A percentile compares a stretch with the other conserved stretches of the same genome.
phyloP scores from a whole-genome alignment of 2,797 vertebrate species.

The Phataginus tricuspis region DNA sequence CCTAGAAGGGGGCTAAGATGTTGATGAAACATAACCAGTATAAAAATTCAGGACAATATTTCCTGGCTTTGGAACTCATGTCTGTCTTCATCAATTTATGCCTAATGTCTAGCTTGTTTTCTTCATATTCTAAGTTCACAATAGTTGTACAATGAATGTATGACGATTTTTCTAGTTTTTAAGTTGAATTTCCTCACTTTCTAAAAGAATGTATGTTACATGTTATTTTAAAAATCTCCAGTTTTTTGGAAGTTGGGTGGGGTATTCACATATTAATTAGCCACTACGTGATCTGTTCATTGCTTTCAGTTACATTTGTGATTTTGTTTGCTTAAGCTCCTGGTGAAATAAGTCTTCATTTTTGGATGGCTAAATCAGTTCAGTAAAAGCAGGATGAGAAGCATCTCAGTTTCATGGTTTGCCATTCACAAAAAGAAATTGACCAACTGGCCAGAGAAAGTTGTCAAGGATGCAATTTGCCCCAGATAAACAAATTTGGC shows the following conservation, averaged over 20 bases:
- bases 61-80: not conserved
- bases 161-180: not conserved
- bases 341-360: not conserved
- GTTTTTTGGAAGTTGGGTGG: not conserved
- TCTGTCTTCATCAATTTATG: not conserved
- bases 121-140: not conserved
- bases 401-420: not conserved
- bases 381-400: not conserved
- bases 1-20: not conserved
- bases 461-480: not conserved
- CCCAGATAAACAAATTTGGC: not conserved
- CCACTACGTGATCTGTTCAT: not conserved
- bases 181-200: not conserved
- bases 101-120: not conserved
- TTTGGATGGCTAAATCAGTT: not conserved
- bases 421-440: not conserved
- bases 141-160: not conserved
- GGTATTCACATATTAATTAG: not conserved
- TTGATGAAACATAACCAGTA: not conserved
- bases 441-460: not conserved
- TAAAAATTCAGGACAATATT: not conserved
- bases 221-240: not conserved
- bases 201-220: not conserved
- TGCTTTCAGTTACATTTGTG: not conserved
- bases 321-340: conserved; percentile 19